Evolutionary conservation across 2,797 vertebrate species (phyloP), one percentile per base, ranked within the genome.

Genomic region (Ispidina picta): DNA sequence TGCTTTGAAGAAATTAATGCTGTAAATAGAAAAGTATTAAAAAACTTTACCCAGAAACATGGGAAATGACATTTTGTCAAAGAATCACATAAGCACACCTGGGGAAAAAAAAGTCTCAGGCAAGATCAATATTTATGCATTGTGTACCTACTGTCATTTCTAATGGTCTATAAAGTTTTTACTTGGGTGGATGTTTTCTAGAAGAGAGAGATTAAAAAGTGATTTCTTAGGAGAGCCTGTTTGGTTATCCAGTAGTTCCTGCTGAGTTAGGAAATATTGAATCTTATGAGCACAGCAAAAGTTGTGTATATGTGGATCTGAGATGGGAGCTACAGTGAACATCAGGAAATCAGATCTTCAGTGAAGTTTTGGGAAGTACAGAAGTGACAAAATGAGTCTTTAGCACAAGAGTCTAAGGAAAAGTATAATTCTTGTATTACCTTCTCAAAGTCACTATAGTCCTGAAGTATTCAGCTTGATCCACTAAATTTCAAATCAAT

Each of bases 241-340:
- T 86, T 64, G 9, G 8, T 93, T 90, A 75, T 58, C 37, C 66
- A 86, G 66, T 55, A 85, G 78, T 87, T 95, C 89, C 22, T 60
- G 23, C 64, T 63, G 65, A 95, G 52, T 37, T 93, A 74, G 72
- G 58, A 90, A 95, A 89, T 43, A 39, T 56, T 94, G 39, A 72
- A 89, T 33, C 19, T 83, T 85, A 72, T 69, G 72, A 96, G 48
- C 85, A 56, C 77, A 86, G 41, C 7, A 75, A 70, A 93, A 91
- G 71, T 55, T 82, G 71, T 56, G 9, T 46, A 18, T 28, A 35
- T 64, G 20, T 75, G 65, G 64, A 93, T 91, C 91, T 95, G 72
- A 96, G 44, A 89, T 41, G 64, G 52, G 68, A 90, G 87, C 62
- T 90, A 52, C 80, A 69, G 69, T 59, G 83, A 85, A 75, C 64